Base-by-base conservation (phyloP, 1,140 invertebrate species). In the Drosophila simulans region DNA sequence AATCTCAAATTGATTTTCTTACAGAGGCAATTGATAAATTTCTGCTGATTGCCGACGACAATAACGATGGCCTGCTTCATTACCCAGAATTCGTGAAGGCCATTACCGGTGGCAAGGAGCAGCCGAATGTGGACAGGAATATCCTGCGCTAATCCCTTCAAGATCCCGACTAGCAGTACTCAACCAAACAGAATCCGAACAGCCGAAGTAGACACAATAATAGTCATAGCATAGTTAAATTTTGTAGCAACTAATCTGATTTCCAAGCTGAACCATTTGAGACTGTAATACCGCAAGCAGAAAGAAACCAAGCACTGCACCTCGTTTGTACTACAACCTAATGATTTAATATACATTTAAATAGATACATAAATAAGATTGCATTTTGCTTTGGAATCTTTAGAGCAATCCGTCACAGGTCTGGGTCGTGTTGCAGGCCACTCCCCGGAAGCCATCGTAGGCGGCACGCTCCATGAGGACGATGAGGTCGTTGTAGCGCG, bases 1-100 rank as follows among this genome's bases (percentile, higher is more conserved):
- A 3, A 22, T 22, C 20, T 22, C 20, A 22, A 22, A 3, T 3
- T 22, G 2, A 22, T 22, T 22, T 22, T 22, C 20, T 20, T 92
- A 11, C 92, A 97, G 96, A 95, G 78, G 92, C 96, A 27, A 96
- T 97, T 63, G 97, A 97, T 77, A 94, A 94, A 85, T 95, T 97
- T 22, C 82, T 97, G 11, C 92, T 93, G 64, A 95, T 96, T 86
- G 96, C 97, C 84, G 97, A 97, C 84, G 82, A 94, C 5, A 94
- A 97, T 89, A 94, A 95, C 48, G 96, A 97, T 90, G 97, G 97
- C 0, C 96, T 95, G 79, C 89, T 97, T 35, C 96, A 94, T 60
- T 97, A 97, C 81, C 91, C 94, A 1, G 97, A 97, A 92, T 97
- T 96, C 83, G 94, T 95, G 0, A 91, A 91, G 52, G 91, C 92